Conservation (phyloP, 1,140 invertebrate genomes). For the Drosophila persimilis region DNA sequence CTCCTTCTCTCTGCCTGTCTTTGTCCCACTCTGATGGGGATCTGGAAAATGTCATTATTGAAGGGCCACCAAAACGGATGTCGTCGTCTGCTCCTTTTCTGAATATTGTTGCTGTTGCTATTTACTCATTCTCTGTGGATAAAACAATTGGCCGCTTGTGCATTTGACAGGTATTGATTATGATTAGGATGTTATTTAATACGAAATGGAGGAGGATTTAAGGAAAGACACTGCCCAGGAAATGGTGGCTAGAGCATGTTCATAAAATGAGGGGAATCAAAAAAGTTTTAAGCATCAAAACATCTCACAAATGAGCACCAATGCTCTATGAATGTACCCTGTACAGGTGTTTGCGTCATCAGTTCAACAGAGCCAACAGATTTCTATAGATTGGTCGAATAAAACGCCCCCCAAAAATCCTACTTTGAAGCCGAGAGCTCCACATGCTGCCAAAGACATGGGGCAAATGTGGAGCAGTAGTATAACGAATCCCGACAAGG, state of each 20-base stretch:
- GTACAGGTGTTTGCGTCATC: conserved; percentile 58
- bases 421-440: conserved; percentile 17
- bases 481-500: conserved; percentile 38
- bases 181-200: conserved; percentile 43
- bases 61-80: conserved; percentile 36
- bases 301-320: too few relatives aligned
- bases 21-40: conserved; percentile 7
- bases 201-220: conserved; percentile 6
- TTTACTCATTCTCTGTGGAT: conserved; percentile 34
- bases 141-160: conserved; percentile 48
- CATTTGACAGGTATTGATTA: conserved; percentile 61
- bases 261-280: too few relatives aligned
- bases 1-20: conserved; percentile 29
- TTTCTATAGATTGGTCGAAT: conserved; percentile 8
- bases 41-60: conserved; percentile 54
- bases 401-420: conserved; percentile 17
- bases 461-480: conserved; percentile 60
- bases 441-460: conserved; percentile 48
- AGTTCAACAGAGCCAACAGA: conserved; percentile 7
- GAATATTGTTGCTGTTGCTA: conserved; percentile 9
- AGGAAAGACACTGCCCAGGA: conserved; percentile 7
- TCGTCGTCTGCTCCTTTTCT: conserved; percentile 24
- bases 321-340: not conserved
- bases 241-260: not conserved
- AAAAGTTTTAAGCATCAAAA: too few relatives aligned